Base-by-base conservation (phyloP, 2,113 vertebrate genomes). In the Centrocercus urophasianus region DNA sequence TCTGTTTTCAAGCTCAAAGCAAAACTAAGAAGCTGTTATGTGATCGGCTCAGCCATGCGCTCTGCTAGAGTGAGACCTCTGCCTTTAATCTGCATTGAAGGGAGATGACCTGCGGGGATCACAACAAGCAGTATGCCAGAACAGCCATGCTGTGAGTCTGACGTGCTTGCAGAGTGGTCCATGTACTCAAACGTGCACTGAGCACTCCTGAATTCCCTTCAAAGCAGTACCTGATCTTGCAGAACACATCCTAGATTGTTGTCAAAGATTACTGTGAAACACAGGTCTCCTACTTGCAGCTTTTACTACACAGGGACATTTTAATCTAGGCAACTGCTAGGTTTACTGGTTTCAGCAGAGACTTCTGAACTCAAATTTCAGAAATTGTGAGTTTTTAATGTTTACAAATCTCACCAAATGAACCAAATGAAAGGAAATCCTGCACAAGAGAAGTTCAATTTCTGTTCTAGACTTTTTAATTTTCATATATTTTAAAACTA, bases 31-130 rank as follows among this genome's bases (percentile, higher is more conserved):
- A 88, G 77, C 92, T 96, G 97, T 98, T 98, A 97, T 98, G 83
- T 67, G 93, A 97, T 77, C 97, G 95, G 96, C 90, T 98, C 97
- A 97, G 95, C 97, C 98, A 92, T 97, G 95, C 96, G 94, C 97
- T 97, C 91, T 93, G 59, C 95, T 95, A 96, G 90, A 95, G 94
- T 95, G 98, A 97, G 96, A 96, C 78, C 52, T 87, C 74, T 70
- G 95, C 94, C 96, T 98, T 97, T 98, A 97, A 98, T 97, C 97
- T 98, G 93, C 70, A 85, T 84, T 85, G 66, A 97, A 95, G 92
- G 64, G 78, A 96, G 70, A 45, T n/a, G 48, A 60, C 50, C 71
- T 72, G 43, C 82, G 75, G 64, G 60, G 73, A 70, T 40, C 3
- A 0, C 79, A 74, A 90, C 56, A 65, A 76, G 56, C 65, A 71